Evolutionary conservation across 2,888 invertebrate species (phyloP), one percentile per base, ranked within the genome.

Genomic region (Galeruca laticollis): DNA sequence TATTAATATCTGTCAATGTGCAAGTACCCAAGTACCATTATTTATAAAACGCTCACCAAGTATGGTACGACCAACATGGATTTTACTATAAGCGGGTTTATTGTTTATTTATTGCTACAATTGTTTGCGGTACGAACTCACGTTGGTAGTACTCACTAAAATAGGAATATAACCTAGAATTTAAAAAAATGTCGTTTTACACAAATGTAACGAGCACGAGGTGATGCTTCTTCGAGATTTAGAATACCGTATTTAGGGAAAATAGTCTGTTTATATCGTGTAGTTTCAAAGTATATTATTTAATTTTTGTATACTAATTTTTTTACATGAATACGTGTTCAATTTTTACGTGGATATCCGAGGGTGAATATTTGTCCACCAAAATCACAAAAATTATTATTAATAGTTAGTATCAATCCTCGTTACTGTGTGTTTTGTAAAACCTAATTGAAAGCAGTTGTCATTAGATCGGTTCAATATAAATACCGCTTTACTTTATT

Each of bases 51-150:
- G 60, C 54, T 56, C 56, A 68, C 67, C 67, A 21, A 67, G 68
- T 62, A 67, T 63, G 71, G 71, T 60, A 56, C 64, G 71, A 67
- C 68, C 54, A 68, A 63, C 71, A 68, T 71, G 68, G 60, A 64
- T 67, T 63, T 67, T 57, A 59, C 67, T 70, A 63, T 64, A 72
- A 73, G 75, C 75, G 68, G 73, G 69, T 69, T 73, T 73, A 75
- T 75, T 75, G 73, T 75, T 73, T 75, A 75, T 75, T 75, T 75
- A 75, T 75, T 75, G 72, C 69, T 70, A 69, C 72, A 70, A 71
- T 68, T 67, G 63, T 73, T 66, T 60, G 61, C 71, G 56, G 65
- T 66, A 64, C 61, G 60, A 65, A 67, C 71, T 68, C 73, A 65
- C 73, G 70, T 70, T 70, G 57, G 35, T 54, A 52, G 56, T 47